A percentile compares a stretch with the other conserved stretches of the same genome.
Evolutionary conservation across 2,113 vertebrate species (phyloP).

Genomic region (Oncorhynchus gorbuscha): DNA sequence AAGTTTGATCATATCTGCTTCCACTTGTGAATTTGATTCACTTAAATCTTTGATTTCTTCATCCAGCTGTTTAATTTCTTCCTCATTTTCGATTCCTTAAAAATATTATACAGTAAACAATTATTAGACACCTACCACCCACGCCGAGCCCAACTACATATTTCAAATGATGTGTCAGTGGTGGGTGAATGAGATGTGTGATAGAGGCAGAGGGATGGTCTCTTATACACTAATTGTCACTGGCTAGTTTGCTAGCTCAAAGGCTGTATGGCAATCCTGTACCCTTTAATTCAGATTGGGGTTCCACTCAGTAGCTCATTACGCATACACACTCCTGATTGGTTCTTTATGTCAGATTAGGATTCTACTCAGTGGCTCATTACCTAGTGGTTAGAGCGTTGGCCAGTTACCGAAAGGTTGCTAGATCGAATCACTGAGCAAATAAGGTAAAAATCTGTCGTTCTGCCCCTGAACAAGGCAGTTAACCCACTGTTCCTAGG

Average conservation of each 20-base stretch:
- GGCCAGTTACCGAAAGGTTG: no score
- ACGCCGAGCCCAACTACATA: not conserved
- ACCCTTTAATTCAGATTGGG: slow-evolving; percentile 36
- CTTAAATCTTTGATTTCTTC: slow-evolving; percentile 98
- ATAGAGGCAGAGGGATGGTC: no score
- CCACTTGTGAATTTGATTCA: slow-evolving; percentile 98
- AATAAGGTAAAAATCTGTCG: no score
- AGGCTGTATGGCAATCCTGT: slow-evolving; percentile 17
- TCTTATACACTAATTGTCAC: not conserved
- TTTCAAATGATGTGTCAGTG: not conserved
- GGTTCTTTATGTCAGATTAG: no score
- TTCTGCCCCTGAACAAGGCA: no score
- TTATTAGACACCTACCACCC: not conserved
- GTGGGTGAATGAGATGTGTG: not conserved
- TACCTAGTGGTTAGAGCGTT: no score
- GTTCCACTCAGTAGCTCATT: no score
- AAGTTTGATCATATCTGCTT: slow-evolving; percentile 99
- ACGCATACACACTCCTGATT: no score
- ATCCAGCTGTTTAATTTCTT: slow-evolving; percentile 97
- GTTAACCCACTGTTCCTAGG: no score
- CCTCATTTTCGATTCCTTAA: slow-evolving; percentile 92
- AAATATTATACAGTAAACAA: not conserved
- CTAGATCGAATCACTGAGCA: no score
- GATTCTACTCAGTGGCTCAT: no score
- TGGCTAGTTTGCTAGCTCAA: not conserved